Base-by-base conservation (phyloP, 2,888 invertebrate genomes). In the Cerastoderma edule region DNA sequence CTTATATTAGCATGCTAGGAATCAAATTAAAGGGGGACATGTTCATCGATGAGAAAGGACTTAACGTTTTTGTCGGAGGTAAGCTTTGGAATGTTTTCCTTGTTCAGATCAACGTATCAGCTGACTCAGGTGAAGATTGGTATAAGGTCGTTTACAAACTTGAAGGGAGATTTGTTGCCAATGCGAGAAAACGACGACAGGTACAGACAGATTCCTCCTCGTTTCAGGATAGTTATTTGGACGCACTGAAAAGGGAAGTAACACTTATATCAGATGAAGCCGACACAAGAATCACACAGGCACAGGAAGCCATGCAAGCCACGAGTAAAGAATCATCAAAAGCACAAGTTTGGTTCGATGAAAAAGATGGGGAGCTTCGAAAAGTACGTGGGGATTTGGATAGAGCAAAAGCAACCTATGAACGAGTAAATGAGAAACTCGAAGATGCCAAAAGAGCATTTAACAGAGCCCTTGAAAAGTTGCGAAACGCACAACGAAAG, bases 401-500 rank as follows among this genome's bases (percentile, higher is more conserved):
- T 50, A 30, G 24, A 16, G 81, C 79, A 5, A 50, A 83, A 44
- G 48, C 27, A 27, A 30, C 50, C 39, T 27, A 83, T 0, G 79
- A 81, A 46, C 8, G 24, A 8, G 79, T 74, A n/a, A 81, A 84
- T 60, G 44, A 75, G 10, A 78, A 73, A 65, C 39, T 84, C 8
- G 84, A 84, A 57, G 66, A 70, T 22, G 78, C 79, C 13, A 83
- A 84, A 53, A 48, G 30, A n/a, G 79, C 83, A 5, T 83, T 79
- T 66, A 10, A 67, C 33, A 66, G 56, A 64, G 84, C 83, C 24
- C 16, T 79, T 10, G 69, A 64, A 63, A 71, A 35, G 39, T 66
- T 84, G 1, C 68, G 72, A 22, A 53, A 53, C 27, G 83, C 83
- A 0, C 84, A 84, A 46, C 70, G 75, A 64, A 75, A 81, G 19